phyloP scores from a whole-genome alignment of 2,113 vertebrate genomes.

The Melanostigma gelatinosum region DNA sequence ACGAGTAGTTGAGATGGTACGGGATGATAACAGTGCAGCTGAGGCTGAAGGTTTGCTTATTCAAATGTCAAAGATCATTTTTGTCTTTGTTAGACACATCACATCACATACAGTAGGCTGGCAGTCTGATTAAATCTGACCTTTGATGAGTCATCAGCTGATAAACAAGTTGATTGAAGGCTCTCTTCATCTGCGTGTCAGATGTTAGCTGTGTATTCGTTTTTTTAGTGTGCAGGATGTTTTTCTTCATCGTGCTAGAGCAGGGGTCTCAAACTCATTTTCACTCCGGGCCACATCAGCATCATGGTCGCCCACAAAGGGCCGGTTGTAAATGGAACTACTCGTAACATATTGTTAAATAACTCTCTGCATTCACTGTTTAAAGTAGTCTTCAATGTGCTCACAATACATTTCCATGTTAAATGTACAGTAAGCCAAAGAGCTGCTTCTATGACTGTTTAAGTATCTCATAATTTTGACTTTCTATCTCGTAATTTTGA shows the following conservation, averaged over 20 bases:
- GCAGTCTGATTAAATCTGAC: constrained; percentile 56
- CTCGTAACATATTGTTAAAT: too few relatives aligned
- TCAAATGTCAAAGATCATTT: constrained; percentile 55
- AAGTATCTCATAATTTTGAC: too few relatives aligned
- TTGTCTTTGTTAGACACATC: constrained; percentile 52
- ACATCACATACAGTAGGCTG: constrained; percentile 27
- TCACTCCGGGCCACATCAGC: too few relatives aligned
- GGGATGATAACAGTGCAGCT: background rate
- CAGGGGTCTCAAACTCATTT: too few relatives aligned
- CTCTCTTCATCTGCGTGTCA: background rate
- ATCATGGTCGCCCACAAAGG: too few relatives aligned
- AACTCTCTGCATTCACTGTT: too few relatives aligned
- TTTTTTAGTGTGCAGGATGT: background rate
- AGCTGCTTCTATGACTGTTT: too few relatives aligned
- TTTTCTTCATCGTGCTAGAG: background rate
- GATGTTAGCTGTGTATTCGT: background rate
- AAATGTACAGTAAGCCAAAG: too few relatives aligned
- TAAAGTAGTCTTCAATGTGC: too few relatives aligned
- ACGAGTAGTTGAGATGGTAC: background rate
- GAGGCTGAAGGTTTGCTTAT: constrained; percentile 20
- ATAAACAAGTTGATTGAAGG: constrained; percentile 28
- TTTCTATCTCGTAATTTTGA: too few relatives aligned
- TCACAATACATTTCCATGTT: too few relatives aligned
- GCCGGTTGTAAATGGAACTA: too few relatives aligned
- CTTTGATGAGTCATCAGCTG: constrained; percentile 57